These are phyloP conservation scores for Chunga burmeisteri DNA, from an alignment of 2,113 vertebrate genomes.

Conservation along the genomic window DNA sequence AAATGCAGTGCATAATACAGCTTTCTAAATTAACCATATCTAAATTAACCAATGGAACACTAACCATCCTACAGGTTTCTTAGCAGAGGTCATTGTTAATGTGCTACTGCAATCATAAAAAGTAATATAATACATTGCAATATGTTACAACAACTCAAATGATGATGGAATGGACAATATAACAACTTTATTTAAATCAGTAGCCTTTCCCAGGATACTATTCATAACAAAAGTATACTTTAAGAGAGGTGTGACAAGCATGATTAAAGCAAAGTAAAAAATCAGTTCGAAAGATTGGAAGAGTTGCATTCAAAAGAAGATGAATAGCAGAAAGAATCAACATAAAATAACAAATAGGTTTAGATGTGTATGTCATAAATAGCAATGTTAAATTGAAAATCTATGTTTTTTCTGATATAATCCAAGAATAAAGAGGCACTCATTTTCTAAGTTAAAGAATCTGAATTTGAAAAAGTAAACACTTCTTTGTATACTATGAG, in stretches of 20 bases:
- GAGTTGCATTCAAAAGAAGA: not conserved
- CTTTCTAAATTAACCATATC: not conserved
- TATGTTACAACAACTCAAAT: not conserved
- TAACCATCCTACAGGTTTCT: not conserved
- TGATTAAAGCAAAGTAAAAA: not conserved
- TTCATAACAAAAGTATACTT: not conserved
- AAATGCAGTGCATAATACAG: not conserved
- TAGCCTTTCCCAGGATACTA: not conserved
- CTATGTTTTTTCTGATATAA: not conserved
- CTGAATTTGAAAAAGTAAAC: not conserved
- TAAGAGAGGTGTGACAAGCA: not conserved
- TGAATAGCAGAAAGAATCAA: not conserved
- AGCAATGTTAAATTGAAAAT: not conserved
- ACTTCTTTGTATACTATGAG: not conserved
- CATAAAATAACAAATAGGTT: not conserved
- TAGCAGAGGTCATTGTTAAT: not conserved
- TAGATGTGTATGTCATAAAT: not conserved
- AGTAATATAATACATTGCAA: not conserved
- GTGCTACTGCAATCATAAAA: not conserved
- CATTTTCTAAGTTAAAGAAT: not conserved
- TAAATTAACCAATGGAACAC: not conserved
- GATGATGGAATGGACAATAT: not conserved
- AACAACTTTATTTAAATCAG: not conserved
- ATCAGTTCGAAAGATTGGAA: not conserved
- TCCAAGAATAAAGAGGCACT: not conserved